Base-by-base conservation (phyloP, 2,888 invertebrate genomes). In the Acrocera orbiculus region DNA sequence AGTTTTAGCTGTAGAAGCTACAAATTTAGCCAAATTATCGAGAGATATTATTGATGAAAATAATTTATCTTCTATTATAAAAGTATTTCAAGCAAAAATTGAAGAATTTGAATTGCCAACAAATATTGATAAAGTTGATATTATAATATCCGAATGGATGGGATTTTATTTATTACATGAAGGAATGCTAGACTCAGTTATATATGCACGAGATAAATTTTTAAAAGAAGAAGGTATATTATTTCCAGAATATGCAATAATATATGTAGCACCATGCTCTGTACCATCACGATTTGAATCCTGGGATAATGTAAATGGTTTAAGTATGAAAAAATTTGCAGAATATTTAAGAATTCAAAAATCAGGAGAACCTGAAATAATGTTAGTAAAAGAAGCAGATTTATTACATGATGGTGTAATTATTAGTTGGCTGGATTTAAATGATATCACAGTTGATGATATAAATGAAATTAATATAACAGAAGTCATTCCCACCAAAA, bases 61-160 rank as follows among this genome's bases (percentile, higher is more conserved):
- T 55, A 63, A 69, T 14, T 66, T 74, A 38, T 65, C 70, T 36
- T 50, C 71, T 46, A 50, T 72, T 30, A 72, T 85, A 41, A 67
- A 79, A 64, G 76, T 86, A 8, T 19, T 35, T n/a, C 73, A 82
- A 48, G 70, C 70, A 32, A 69, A 65, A 62, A 69, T 86, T 6
- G 89, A 90, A 64, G 13, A 30, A 7, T 25, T 35, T 20, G 13
- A 26, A 8, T 19, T 35, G 4, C 35, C 35, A 5, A 6, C 30
- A 25, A 61, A 55, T 41, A 50, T 70, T 32, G 65, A 67, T 7
- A 74, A 78, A 57, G 81, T 86, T 2, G 92, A 93, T 57, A 70
- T 87, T 8, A 83, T 95, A 41, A 72, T 95, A 5, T 92, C 92
- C 0, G 93, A 95, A 62, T 95, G 93, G 93, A 95, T 95, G 93